Base-by-base conservation (phyloP, 2,113 vertebrate species). In the Hippocampus comes region DNA sequence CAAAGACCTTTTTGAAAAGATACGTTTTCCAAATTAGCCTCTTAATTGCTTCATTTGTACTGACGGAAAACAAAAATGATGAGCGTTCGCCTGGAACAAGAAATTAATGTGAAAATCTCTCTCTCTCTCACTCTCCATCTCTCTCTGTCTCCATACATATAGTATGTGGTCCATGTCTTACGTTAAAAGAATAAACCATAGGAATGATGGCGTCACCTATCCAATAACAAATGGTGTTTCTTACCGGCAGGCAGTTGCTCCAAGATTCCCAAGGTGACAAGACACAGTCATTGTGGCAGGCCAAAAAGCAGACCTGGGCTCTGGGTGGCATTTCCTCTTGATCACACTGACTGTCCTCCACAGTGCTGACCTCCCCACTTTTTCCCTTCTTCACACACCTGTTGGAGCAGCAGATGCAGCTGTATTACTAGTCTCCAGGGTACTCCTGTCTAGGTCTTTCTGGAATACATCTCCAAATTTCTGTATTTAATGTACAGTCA, bases 181-280 rank as follows among this genome's bases (percentile, higher is more conserved):
- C 27, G 27, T 27, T 27, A 2, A 27, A 27, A 27, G 27, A 27
- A 27, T 27, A 27, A 27, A 1, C 15, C 48, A 49, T 1, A 14
- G 5, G 4, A 49, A 49, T 49, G 48, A 49, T 46, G 2, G 12
- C 12, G 1, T 46, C 43, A 12, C 3, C 43, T 46, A 12, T 20
- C 48, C n/a, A 57, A 57, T 14, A 14, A 25, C 3, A 56, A 51
- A 25, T 46, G 12, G 4, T 48, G 42, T 2, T 57, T 72, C 83
- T 85, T 93, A 99, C 97, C 94, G 89, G 90, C 0, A 95, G 92
- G 80, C 97, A 99, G 3, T 49, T 78, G 90, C 90, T 98, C 97
- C 97, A 99, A 0, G 84, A 87, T 72, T 93, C 95, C 97, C 97
- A 99, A 18, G 93, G 88, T 17, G 95, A 93, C 89, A 95, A 86